Percentiles rank a stretch among this genome's conserved stretches.
These are phyloP conservation scores for Actias luna DNA, from an alignment of 2,888 invertebrate genomes.

Conservation along the genomic window DNA sequence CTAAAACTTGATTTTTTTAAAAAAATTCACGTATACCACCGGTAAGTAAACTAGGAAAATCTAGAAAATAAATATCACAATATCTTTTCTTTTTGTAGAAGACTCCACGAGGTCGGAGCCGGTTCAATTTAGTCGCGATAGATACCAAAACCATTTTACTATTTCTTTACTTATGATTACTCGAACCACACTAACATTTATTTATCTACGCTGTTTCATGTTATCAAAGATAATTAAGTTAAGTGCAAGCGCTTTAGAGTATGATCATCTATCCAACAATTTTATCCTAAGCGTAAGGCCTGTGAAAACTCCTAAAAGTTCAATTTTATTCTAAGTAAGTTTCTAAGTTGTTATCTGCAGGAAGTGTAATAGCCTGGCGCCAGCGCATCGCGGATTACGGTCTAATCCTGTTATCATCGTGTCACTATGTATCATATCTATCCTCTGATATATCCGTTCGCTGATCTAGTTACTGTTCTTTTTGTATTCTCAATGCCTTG, in stretches of 20 bases:
- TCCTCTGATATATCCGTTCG: background rate
- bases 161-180: too few relatives aligned
- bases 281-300: constrained; percentile 19
- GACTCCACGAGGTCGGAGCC: background rate
- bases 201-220: background rate
- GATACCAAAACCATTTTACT: too few relatives aligned
- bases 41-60: background rate
- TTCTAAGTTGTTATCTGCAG: constrained; percentile 78
- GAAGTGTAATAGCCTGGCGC: constrained; percentile 64
- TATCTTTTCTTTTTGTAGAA: background rate
- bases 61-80: background rate
- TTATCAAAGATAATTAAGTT: background rate
- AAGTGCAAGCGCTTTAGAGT: too few relatives aligned
- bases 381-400: constrained; percentile 59
- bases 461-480: background rate
- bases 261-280: constrained; percentile 4
- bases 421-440: constrained; percentile 32
- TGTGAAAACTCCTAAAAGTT: constrained; percentile 40
- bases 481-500: background rate
- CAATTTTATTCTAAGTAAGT: too few relatives aligned
- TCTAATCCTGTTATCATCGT: constrained; percentile 55
- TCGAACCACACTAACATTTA: background rate
- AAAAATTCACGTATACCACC: background rate
- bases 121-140: background rate
- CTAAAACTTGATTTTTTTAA: too few relatives aligned